A percentile compares a stretch with the other conserved stretches of the same genome.
Conservation (phyloP, 2,797 vertebrate species). For the Rhabdomys pumilio region DNA sequence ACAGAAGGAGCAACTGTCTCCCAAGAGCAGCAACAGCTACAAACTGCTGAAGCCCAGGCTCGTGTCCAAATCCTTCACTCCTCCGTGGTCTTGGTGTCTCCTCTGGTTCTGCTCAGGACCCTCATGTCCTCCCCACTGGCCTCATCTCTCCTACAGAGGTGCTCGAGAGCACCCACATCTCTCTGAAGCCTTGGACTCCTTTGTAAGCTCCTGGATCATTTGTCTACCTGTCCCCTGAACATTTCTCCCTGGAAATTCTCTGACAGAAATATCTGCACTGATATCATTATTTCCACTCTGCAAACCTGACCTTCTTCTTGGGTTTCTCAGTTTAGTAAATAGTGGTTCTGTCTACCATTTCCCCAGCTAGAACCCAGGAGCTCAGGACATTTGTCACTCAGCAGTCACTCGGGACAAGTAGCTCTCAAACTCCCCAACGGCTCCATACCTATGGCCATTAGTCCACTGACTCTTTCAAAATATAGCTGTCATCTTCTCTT, state of each 20-base stretch:
- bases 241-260: background rate
- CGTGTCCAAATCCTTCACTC: background rate
- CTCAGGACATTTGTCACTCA: background rate
- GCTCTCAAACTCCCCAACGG: background rate
- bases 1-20: conserved; percentile 30
- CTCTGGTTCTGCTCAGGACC: background rate
- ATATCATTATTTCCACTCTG: conserved; percentile 45
- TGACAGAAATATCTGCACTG: background rate
- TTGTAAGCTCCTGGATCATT: background rate
- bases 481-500: background rate
- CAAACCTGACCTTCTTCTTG: background rate
- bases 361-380: background rate
- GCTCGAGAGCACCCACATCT: background rate
- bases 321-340: background rate
- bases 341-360: background rate
- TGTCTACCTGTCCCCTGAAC: background rate
- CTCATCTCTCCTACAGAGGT: background rate
- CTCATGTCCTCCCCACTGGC: background rate
- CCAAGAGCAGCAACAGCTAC: background rate
- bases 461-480: background rate
- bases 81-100: background rate
- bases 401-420: background rate
- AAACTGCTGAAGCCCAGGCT: background rate
- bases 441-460: background rate
- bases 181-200: background rate